These are phyloP conservation scores for Nemotelus pantherinus DNA, from an alignment of 2,888 invertebrate species.

Conservation along the genomic window DNA sequence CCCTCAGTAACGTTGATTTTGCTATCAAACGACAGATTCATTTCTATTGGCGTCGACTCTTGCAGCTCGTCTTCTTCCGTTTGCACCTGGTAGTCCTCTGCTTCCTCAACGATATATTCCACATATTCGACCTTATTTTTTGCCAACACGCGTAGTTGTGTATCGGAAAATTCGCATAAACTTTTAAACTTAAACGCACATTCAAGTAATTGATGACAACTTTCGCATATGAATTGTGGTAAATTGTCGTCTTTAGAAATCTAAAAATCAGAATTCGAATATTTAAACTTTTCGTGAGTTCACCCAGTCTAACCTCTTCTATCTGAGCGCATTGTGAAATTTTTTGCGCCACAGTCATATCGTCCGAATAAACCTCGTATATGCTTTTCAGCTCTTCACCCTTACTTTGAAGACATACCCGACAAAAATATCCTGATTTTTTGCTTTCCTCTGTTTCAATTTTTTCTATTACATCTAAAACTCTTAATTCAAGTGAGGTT, in stretches of 20 bases:
- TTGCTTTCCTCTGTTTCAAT: constrained; percentile 18
- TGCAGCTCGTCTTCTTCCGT: constrained; percentile 7
- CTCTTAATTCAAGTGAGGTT: constrained; percentile 41
- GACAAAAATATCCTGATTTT: constrained; percentile 44
- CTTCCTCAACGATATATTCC: constrained; percentile 44
- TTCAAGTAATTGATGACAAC: constrained; percentile 49
- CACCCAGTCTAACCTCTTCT: constrained; percentile 26
- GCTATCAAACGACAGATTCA: constrained; percentile 27
- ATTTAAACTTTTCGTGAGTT: not conserved
- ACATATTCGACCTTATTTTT: constrained; percentile 44
- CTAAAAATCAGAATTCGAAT: not conserved
- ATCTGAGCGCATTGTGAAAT: constrained; percentile 48
- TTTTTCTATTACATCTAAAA: constrained; percentile 40
- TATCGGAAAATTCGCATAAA: constrained; percentile 48
- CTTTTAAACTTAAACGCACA: constrained; percentile 50
- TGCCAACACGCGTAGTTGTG: constrained; percentile 28
- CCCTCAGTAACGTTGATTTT: not conserved
- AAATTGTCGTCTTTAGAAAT: constrained; percentile 48
- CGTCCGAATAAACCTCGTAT: constrained; percentile 30
- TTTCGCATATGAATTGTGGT: constrained; percentile 49
- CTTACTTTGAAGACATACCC: constrained; percentile 47
- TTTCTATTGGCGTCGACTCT: constrained; percentile 29
- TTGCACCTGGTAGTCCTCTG: not conserved
- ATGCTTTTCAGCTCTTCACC: constrained; percentile 44
- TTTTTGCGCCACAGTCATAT: constrained; percentile 46